Percentiles rank a stretch among this genome's conserved stretches.
These are phyloP conservation scores for Gadopsis bispinosus DNA, from an alignment of 2,797 vertebrate species.

Conservation along the genomic window DNA sequence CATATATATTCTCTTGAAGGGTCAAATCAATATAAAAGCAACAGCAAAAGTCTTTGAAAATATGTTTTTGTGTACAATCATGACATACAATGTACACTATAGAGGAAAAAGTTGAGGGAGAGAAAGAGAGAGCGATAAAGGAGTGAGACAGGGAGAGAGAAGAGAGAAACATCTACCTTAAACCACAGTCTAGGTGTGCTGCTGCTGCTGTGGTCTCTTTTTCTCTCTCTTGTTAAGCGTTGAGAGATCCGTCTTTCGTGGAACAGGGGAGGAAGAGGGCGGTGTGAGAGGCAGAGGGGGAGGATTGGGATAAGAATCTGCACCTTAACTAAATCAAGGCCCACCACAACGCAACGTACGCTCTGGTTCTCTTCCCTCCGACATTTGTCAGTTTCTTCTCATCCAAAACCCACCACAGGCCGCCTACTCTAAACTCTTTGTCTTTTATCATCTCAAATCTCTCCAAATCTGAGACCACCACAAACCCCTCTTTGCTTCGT, in stretches of 20 bases:
- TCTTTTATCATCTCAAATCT: conserved; percentile 72
- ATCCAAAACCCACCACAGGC: conserved; percentile 81
- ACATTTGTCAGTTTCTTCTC: conserved; percentile 65
- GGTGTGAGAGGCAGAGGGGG: conserved; percentile 76
- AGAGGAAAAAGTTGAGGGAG: background rate
- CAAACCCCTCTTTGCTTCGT: conserved; percentile 71
- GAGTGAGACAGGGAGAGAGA: conserved; percentile 35
- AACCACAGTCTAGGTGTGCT: conserved; percentile 70
- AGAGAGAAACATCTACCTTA: conserved; percentile 55
- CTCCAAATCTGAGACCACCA: conserved; percentile 84
- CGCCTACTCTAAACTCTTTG: conserved; percentile 66
- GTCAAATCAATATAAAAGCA: conserved; percentile 18
- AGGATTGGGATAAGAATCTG: conserved; percentile 80
- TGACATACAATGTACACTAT: conserved; percentile 15
- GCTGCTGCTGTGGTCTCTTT: conserved; percentile 71
- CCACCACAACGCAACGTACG: conserved; percentile 78
- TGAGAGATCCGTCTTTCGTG: conserved; percentile 88
- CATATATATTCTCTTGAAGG: background rate
- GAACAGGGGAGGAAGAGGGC: conserved; percentile 86
- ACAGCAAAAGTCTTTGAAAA: conserved; percentile 4
- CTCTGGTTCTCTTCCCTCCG: conserved; percentile 53
- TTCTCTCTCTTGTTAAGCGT: conserved; percentile 64
- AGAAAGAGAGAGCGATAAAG: conserved; percentile 34
- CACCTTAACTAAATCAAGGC: conserved; percentile 83
- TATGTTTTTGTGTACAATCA: conserved; percentile 21